These are phyloP conservation scores for Lepisosteus osseus DNA, from an alignment of 2,113 vertebrate genomes.

Conservation along the genomic window DNA sequence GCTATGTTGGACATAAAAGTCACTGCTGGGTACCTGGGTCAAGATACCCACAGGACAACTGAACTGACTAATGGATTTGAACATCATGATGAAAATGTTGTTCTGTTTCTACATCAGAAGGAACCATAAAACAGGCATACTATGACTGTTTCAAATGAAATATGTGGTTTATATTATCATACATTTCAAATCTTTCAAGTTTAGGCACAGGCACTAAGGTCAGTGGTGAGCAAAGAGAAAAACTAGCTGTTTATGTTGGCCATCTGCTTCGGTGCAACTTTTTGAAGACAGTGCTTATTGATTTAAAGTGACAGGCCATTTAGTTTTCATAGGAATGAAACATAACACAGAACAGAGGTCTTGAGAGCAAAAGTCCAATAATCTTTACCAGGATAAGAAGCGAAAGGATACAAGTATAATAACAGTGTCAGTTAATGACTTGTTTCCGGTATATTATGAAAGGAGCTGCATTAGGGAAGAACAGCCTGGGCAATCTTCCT, in stretches of 20 bases:
- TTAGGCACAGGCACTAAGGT: background rate
- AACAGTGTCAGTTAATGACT: too few species aligned
- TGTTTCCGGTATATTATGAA: too few species aligned
- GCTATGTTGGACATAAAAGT: too few species aligned
- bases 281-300: background rate
- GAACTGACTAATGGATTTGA: background rate
- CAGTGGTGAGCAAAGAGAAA: background rate
- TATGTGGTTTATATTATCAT: slow-evolving; percentile 10
- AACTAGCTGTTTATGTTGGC: background rate
- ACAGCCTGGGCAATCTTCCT: background rate
- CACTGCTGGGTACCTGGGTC: too few species aligned
- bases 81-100: background rate
- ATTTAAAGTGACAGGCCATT: slow-evolving; percentile 12
- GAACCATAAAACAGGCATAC: slow-evolving; percentile 9
- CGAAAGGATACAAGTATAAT: too few species aligned
- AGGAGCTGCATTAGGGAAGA: too few species aligned
- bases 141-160: slow-evolving; percentile 14
- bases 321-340: background rate
- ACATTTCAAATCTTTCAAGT: background rate
- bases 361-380: background rate
- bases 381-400: background rate
- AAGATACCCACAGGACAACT: too few species aligned
- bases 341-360: slow-evolving; percentile 6
- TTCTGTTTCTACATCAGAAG: background rate
- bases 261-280: background rate